Conservation (phyloP, 2,797 vertebrate genomes). For the Pantherophis vulpinus region DNA sequence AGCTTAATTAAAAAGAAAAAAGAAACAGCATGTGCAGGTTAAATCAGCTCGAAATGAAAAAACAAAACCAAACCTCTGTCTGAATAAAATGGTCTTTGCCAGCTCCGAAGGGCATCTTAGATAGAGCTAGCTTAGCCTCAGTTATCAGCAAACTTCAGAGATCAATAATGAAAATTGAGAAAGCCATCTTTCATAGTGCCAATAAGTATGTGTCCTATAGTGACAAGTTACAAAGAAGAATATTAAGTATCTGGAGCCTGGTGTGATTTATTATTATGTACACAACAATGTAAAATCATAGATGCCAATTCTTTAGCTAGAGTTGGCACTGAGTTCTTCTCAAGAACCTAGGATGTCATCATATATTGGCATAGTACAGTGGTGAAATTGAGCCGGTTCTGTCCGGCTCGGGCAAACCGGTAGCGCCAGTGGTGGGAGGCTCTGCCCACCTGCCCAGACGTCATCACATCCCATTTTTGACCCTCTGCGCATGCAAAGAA, state of each 20-base stretch:
- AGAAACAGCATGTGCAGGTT: neutral
- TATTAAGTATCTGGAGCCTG: neutral
- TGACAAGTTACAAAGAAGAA: neutral
- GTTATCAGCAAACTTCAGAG: neutral
- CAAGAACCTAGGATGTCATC: neutral
- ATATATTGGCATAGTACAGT: neutral
- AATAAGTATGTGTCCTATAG: neutral
- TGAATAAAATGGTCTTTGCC: neutral
- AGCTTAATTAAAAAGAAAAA: neutral
- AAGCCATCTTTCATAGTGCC: neutral
- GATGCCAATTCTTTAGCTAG: neutral
- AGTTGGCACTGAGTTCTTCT: neutral
- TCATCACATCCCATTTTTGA: no score
- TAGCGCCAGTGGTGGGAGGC: rapidly evolving
- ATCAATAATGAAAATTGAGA: neutral
- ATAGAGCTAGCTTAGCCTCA: neutral
- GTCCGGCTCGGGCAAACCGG: no score
- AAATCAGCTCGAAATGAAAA: neutral
- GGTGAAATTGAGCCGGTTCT: no score
- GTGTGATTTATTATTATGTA: neutral
- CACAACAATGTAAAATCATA: neutral
- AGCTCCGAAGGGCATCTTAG: neutral
- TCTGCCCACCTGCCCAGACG: no score
- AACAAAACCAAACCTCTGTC: neutral
- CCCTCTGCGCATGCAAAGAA: no score